A percentile compares a stretch with the other conserved stretches of the same genome.
Evolutionary conservation across 2,888 invertebrate genomes (phyloP).

Genomic region (Volucella inanis): DNA sequence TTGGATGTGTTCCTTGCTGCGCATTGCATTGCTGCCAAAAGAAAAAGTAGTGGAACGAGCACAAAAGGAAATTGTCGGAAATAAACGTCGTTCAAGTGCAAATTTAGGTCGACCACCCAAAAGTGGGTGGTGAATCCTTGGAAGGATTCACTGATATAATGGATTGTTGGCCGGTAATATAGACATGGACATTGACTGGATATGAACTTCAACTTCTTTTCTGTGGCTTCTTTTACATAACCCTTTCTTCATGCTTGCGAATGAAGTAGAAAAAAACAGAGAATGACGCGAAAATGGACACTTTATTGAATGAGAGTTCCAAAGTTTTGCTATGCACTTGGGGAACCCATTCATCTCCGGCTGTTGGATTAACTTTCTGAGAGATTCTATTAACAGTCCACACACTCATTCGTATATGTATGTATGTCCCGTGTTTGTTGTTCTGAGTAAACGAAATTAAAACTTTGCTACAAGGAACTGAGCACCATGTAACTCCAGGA

Average conservation of each 20-base stretch:
- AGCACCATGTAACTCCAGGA: no score
- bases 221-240: slow-evolving; percentile 10
- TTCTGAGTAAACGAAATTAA: slow-evolving; percentile 45
- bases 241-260: not conserved
- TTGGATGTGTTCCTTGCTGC: slow-evolving; percentile 46
- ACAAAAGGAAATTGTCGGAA: slow-evolving; percentile 37
- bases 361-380: slow-evolving; percentile 65
- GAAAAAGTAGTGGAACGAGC: not conserved
- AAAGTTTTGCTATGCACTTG: slow-evolving; percentile 67
- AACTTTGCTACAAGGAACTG: slow-evolving; percentile 25
- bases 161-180: slow-evolving; percentile 59
- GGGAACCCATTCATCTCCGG: slow-evolving; percentile 54
- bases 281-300: not conserved
- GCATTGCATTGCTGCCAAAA: slow-evolving; percentile 42
- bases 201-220: slow-evolving; percentile 24
- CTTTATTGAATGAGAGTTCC: slow-evolving; percentile 35
- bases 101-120: slow-evolving; percentile 1
- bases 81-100: slow-evolving; percentile 60
- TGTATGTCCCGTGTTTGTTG: slow-evolving; percentile 3
- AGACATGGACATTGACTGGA: slow-evolving; percentile 26
- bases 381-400: slow-evolving; percentile 33
- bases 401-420: not conserved
- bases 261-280: not conserved
- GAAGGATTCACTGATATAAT: slow-evolving; percentile 68
- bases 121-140: slow-evolving; percentile 33